These are phyloP conservation scores for Anagyrus pseudococci DNA, from an alignment of 2,888 invertebrate genomes.

Conservation along the genomic window DNA sequence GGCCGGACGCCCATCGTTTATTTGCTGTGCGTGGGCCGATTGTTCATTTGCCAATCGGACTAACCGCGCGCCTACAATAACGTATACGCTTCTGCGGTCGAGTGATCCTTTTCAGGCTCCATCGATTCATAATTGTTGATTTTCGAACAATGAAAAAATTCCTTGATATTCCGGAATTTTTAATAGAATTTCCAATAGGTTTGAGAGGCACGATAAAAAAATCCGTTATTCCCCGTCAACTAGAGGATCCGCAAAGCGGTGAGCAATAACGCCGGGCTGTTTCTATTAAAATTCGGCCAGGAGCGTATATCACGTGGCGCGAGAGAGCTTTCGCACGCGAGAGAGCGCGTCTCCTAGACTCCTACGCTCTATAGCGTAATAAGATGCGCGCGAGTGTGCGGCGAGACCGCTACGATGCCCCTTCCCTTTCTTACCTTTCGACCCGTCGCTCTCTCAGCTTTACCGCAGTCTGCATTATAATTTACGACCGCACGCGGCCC, in stretches of 20 bases:
- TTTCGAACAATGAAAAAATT: no score
- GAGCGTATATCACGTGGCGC: background rate
- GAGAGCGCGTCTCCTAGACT: background rate
- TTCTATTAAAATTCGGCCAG: no score
- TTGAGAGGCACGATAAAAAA: no score
- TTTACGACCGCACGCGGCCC: background rate
- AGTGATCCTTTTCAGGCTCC: no score
- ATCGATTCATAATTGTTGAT: no score
- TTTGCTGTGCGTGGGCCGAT: background rate
- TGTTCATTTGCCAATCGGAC: background rate
- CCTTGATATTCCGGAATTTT: no score
- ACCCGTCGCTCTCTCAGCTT: background rate
- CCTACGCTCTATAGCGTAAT: slow-evolving; percentile 7
- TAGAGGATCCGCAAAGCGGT: no score
- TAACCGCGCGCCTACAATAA: background rate
- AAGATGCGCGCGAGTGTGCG: no score
- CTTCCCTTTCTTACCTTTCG: slow-evolving; percentile 6
- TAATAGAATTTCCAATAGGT: no score
- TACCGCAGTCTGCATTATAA: background rate
- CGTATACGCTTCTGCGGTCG: background rate
- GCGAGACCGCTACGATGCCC: slow-evolving; percentile 1
- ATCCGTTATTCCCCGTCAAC: no score
- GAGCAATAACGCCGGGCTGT: no score
- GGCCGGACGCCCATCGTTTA: background rate
- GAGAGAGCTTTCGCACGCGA: background rate